A percentile compares a stretch with the other conserved stretches of the same genome.
phyloP scores from a whole-genome alignment of 2,888 invertebrate genomes.

The Xestia sexstrigata region DNA sequence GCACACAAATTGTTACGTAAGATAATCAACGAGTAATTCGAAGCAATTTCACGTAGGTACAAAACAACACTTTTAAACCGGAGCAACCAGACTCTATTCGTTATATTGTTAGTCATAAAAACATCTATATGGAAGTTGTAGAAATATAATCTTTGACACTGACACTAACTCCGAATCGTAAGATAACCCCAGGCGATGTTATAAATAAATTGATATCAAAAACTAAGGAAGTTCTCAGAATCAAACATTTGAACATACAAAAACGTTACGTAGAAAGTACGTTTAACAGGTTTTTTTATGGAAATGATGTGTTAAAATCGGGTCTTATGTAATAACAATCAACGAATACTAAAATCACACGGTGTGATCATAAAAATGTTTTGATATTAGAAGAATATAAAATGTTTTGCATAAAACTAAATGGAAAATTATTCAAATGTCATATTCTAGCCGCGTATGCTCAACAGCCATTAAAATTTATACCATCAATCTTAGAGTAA shows the following conservation, averaged over 20 bases:
- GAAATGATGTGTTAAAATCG: conserved; percentile 53
- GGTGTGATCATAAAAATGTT: conserved; percentile 38
- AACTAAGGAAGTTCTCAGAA: conserved; percentile 51
- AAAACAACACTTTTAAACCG: conserved; percentile 55
- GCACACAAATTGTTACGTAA: conserved; percentile 57
- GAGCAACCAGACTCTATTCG: conserved; percentile 52
- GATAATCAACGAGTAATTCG: conserved; percentile 68
- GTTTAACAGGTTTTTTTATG: conserved; percentile 62
- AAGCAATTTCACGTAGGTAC: conserved; percentile 68
- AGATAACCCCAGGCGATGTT: conserved; percentile 59
- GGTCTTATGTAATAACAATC: conserved; percentile 60
- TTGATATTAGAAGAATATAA: conserved; percentile 45
- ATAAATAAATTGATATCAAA: conserved; percentile 39
- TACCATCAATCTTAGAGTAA: conserved; percentile 64
- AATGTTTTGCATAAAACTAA: conserved; percentile 44
- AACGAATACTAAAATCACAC: conserved; percentile 45
- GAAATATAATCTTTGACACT: conserved; percentile 56
- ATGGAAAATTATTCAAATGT: conserved; percentile 59
- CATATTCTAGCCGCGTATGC: conserved; percentile 55
- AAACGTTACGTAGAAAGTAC: conserved; percentile 63
- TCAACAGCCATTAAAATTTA: conserved; percentile 56
- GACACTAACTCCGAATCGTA: conserved; percentile 50
- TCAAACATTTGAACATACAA: conserved; percentile 41
- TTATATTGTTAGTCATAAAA: conserved; percentile 19
- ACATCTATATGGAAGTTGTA: conserved; percentile 26